Evolutionary conservation across 2,113 vertebrate genomes (phyloP).

Genomic region (Trichomycterus rosablanca): DNA sequence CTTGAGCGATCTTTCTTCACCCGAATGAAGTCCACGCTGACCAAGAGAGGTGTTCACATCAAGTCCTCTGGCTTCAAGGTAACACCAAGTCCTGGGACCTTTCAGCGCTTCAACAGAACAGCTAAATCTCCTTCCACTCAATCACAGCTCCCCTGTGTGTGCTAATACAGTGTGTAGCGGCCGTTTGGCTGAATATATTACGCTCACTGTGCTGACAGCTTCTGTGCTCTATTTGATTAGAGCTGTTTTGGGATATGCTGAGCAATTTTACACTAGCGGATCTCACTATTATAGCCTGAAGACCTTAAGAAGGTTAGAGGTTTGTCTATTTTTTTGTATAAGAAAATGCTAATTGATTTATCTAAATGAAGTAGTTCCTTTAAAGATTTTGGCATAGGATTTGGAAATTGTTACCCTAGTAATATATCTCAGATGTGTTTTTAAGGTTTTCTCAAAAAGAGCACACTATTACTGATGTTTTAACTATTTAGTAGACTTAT

Average conservation of each 20-base stretch:
- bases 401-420: not conserved
- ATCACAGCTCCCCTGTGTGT: slow-evolving; percentile 32
- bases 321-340: not conserved
- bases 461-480: too few species aligned
- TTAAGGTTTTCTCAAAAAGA: too few species aligned
- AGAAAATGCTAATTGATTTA: slow-evolving; percentile 1
- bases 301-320: slow-evolving; percentile 6
- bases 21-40: slow-evolving; percentile 98
- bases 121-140: slow-evolving; percentile 27
- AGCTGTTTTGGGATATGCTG: slow-evolving; percentile 28
- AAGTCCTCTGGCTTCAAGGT: slow-evolving; percentile 99
- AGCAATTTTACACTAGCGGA: slow-evolving; percentile 11
- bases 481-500: too few species aligned
- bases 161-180: slow-evolving; percentile 36
- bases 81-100: slow-evolving; percentile 41
- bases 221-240: slow-evolving; percentile 33
- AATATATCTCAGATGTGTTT: too few species aligned
- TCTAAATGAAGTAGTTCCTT: slow-evolving; percentile 1
- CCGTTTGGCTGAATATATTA: slow-evolving; percentile 34
- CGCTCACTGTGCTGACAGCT: slow-evolving; percentile 15
- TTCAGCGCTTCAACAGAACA: not conserved
- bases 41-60: slow-evolving; percentile 97
- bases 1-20: slow-evolving; percentile 97
- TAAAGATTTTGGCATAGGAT: not conserved
- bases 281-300: slow-evolving; percentile 20